Percentiles rank a stretch among this genome's conserved stretches.
phyloP scores from a whole-genome alignment of 2,797 vertebrate species.

The Pantherophis vulpinus region DNA sequence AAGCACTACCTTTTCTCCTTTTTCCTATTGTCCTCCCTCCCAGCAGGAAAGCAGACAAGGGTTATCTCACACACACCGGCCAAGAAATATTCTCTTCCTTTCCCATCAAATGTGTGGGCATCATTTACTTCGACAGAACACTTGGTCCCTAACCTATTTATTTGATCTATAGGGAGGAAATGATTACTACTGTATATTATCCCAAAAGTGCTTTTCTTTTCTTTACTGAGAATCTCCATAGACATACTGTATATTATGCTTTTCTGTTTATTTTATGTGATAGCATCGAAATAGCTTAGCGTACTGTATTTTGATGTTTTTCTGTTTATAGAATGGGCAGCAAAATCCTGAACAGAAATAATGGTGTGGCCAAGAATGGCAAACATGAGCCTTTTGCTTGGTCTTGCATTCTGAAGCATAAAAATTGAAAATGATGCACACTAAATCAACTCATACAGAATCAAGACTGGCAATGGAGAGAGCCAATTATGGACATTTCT shows the following conservation, averaged over 20 bases:
- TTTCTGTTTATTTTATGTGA: conserved; percentile 59
- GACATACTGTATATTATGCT: conserved; percentile 32
- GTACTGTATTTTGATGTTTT: conserved; percentile 19
- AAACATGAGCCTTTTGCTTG: conserved; percentile 49
- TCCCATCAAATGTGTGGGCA: background rate
- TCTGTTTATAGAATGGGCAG: conserved; percentile 19
- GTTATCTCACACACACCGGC: background rate
- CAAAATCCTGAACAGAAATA: conserved; percentile 41
- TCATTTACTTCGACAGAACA: background rate
- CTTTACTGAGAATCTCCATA: background rate
- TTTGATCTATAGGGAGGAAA: conserved; percentile 38
- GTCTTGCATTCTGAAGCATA: conserved; percentile 43
- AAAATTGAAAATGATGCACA: conserved; percentile 33
- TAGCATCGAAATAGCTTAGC: conserved; percentile 55
- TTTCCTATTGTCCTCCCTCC: background rate
- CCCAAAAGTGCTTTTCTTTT: background rate
- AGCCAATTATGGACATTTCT: conserved; percentile 30
- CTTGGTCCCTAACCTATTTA: background rate
- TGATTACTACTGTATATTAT: conserved; percentile 33
- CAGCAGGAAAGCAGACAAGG: background rate
- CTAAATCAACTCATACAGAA: conserved; percentile 34
- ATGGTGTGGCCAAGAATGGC: conserved; percentile 31
- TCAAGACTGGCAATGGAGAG: conserved; percentile 30
- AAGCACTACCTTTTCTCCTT: background rate
- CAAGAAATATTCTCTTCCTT: background rate